phyloP scores from a whole-genome alignment of 2,113 vertebrate genomes.

The Oreochromis spilurus region DNA sequence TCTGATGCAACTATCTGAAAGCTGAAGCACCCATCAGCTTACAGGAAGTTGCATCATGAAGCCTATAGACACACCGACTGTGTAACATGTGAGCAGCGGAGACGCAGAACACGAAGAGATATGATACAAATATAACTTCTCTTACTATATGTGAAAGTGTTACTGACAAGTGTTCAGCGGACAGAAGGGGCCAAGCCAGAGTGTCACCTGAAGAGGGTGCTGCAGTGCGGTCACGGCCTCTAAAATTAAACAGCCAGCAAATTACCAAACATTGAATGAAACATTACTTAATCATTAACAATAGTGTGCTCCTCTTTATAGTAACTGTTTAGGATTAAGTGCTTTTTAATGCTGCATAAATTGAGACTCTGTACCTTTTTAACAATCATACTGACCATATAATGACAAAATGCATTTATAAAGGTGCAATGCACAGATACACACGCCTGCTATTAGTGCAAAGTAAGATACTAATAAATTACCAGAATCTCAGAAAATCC shows the following conservation, averaged over 20 bases:
- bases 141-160: neutral
- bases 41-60: conserved; percentile 68
- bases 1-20: conserved; percentile 69
- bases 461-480: neutral
- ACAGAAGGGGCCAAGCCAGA: neutral
- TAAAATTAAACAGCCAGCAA: neutral
- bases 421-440: neutral
- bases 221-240: neutral
- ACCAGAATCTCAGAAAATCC: neutral
- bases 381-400: neutral
- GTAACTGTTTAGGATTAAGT: neutral
- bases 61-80: conserved; percentile 53
- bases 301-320: fast-evolving
- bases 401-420: neutral
- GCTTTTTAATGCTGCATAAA: neutral
- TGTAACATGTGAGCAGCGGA: conserved; percentile 26
- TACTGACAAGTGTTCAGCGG: neutral
- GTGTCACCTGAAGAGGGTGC: neutral
- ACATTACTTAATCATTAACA: neutral
- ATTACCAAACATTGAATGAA: neutral
- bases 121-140: neutral
- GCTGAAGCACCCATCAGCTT: conserved; percentile 51
- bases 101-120: neutral
- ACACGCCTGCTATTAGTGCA: neutral
- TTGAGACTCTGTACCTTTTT: neutral